phyloP scores from a whole-genome alignment of 92 coral and sea anemone species.

The Phenganax subtilis region DNA sequence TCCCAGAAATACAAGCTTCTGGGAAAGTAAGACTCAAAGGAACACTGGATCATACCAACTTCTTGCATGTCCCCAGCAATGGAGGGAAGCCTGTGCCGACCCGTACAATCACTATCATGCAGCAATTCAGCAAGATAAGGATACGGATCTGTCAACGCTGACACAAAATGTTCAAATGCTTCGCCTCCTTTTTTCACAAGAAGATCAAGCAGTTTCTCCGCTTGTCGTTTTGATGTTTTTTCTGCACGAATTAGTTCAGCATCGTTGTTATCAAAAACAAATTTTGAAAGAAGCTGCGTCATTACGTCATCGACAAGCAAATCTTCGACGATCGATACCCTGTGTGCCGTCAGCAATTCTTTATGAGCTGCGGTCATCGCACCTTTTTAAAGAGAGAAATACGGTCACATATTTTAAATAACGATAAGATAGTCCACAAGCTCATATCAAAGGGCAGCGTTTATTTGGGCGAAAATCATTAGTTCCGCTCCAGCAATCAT shows the following conservation, averaged over 20 bases:
- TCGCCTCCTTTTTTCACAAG: constrained; percentile 70
- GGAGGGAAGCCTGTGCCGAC: constrained; percentile 57
- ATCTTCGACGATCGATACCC: constrained; percentile 83
- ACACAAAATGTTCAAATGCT: constrained; percentile 71
- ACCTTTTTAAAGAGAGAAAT: constrained; percentile 43
- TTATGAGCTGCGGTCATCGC: constrained; percentile 59
- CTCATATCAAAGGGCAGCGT: too few relatives aligned
- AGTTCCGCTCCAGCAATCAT: too few relatives aligned
- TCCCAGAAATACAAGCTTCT: background rate
- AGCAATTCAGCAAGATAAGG: constrained; percentile 79
- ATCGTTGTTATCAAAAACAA: constrained; percentile 79
- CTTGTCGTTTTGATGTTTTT: constrained; percentile 64
- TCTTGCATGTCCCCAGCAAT: constrained; percentile 56
- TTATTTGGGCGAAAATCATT: too few relatives aligned
- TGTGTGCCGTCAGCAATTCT: constrained; percentile 50
- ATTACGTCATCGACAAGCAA: constrained; percentile 78
- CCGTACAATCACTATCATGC: constrained; percentile 36
- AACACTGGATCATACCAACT: constrained; percentile 50
- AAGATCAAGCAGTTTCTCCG: constrained; percentile 78
- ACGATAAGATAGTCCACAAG: background rate
- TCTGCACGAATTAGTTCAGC: constrained; percentile 71
- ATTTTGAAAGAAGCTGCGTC: constrained; percentile 59
- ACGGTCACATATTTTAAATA: background rate
- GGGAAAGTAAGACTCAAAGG: background rate
- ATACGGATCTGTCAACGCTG: constrained; percentile 65